Percentiles rank a stretch among this genome's conserved stretches.
These are phyloP conservation scores for Helicoverpa assulta DNA, from an alignment of 2,888 invertebrate species.

Conservation along the genomic window DNA sequence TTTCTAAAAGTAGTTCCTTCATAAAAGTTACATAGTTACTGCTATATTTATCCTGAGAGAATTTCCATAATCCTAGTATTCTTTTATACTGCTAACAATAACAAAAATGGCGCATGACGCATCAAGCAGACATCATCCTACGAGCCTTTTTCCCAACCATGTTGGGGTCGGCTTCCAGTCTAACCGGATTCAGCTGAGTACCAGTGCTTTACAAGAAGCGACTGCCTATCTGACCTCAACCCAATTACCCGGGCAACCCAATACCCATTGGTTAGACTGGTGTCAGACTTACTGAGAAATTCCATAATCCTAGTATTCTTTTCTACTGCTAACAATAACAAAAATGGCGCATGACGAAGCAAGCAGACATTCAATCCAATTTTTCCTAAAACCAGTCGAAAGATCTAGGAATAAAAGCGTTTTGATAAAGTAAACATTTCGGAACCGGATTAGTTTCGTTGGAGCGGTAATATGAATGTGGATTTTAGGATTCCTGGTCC, in stretches of 20 bases:
- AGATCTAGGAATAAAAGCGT: conserved; percentile 20
- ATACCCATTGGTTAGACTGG: too few species aligned
- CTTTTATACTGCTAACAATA: background rate
- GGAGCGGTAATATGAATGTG: conserved; percentile 24
- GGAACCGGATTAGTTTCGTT: conserved; percentile 31
- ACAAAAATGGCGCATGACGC: background rate
- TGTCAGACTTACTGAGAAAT: too few species aligned
- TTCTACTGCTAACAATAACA: background rate
- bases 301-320: background rate
- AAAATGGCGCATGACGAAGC: background rate
- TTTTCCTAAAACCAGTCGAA: conserved; percentile 8
- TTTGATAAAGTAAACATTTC: conserved; percentile 40
- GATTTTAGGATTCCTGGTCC: conserved; percentile 34
- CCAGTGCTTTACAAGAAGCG: too few species aligned
- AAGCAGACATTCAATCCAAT: background rate
- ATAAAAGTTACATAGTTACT: too few species aligned
- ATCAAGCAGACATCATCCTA: background rate
- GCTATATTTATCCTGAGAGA: too few species aligned
- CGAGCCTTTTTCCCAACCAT: too few species aligned
- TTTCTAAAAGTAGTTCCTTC: too few species aligned
- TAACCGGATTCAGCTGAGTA: too few species aligned
- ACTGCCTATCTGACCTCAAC: too few species aligned
- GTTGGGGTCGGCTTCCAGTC: too few species aligned
- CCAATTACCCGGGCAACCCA: too few species aligned
- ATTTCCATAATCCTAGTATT: background rate